Evolutionary conservation across 2,113 vertebrate species (phyloP).

Genomic region (Cheirogaleus medius): DNA sequence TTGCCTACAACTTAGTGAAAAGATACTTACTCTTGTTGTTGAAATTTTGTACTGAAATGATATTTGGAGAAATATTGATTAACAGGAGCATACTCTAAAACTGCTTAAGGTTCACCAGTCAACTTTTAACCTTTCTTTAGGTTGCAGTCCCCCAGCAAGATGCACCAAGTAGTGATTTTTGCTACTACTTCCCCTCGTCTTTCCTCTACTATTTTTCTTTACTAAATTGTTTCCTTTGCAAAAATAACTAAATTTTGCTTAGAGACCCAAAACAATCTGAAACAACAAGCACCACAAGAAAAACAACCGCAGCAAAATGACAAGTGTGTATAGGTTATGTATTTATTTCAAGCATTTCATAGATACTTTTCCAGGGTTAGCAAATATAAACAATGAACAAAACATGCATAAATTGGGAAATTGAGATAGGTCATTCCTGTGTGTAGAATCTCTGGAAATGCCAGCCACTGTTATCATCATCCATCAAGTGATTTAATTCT

Average conservation of each 20-base stretch:
- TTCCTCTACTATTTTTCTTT: not conserved
- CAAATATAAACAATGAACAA: not conserved
- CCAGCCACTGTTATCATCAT: not conserved
- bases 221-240: not conserved
- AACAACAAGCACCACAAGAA: not conserved
- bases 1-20: conserved; percentile 73
- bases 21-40: conserved; percentile 59
- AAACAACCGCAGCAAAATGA: not conserved
- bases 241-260: not conserved
- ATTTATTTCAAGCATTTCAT: not conserved
- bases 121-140: conserved; percentile 54
- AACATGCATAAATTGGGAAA: not conserved
- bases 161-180: conserved; percentile 36
- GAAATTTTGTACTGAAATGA: conserved; percentile 26
- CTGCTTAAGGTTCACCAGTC: not conserved
- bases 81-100: conserved; percentile 54
- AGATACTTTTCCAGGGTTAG: not conserved
- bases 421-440: not conserved
- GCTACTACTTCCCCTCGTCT: not conserved
- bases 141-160: not conserved
- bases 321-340: not conserved
- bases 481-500: not conserved
- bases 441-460: conserved; percentile 17
- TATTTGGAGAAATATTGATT: conserved; percentile 61
- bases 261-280: not conserved